Base-by-base conservation (phyloP, 1,140 invertebrate genomes). In the Stegodyphus dumicola region DNA sequence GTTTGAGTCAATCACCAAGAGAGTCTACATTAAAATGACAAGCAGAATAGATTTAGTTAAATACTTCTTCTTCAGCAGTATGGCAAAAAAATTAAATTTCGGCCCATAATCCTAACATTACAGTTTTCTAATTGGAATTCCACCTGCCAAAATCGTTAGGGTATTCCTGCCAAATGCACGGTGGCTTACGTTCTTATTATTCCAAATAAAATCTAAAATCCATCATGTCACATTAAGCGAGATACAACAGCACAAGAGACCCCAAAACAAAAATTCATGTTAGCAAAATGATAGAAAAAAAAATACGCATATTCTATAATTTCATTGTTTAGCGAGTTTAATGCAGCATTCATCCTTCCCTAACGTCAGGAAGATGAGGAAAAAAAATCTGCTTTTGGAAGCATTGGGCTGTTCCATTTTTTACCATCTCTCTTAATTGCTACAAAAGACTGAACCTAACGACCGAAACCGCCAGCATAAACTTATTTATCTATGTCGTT, bases 401-500 rank as follows among this genome's bases (percentile, higher is more conserved):
- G n/a, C 18, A 33, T 18, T 75, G 33, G 15, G 53, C n/a, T 56
- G n/a, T 10, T 18, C 49, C 54, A 18, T 52, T 60, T 77, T 65
- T 15, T 65, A 76, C 33, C 54, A 76, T 65, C 15, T 66, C 13
- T 66, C 60, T 65, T 77, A 77, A 77, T 77, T 77, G 60, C 60
- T 77, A n/a, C 17, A 48, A 51, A 65, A 77, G 33, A 33, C 33
- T 33, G 33, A 33, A 33, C 33, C 33, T 33, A 77, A 53, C 33
- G 6, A 65, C 60, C 13, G 13, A 77, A 56, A 51, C 52, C 18
- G 15, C 17, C 18, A 75, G 53, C 15, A 33, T 17, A 56, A 77
- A 77, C 54, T 77, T 77, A 77, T 77, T 77, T 66, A 65, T 77
- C 60, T 64, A 15, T 49, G 15, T 52, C 33, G 15, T n/a, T 77